Base-by-base conservation (phyloP, 2,113 vertebrate genomes). In the Megaceryle maxima region DNA sequence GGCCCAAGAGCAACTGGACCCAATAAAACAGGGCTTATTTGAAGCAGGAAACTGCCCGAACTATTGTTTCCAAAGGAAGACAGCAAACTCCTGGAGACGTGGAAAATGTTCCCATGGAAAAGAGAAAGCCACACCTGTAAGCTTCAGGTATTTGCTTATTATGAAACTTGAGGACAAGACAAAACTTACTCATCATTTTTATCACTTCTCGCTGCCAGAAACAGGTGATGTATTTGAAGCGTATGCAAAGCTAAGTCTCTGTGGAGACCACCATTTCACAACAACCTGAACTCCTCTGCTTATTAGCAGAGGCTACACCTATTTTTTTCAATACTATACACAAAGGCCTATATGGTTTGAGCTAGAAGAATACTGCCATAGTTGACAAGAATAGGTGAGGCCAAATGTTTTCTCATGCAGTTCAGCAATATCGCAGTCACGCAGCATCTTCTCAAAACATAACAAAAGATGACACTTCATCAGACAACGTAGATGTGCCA, bases 81-180 rank as follows among this genome's bases (percentile, higher is more conserved):
- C 6, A 1, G 24, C 33, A 76, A 91, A 60, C 44, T 76, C 31
- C 28, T 43, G 41, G 48, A 86, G 53, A 93, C 60, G 39, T 26
- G 44, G 24, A 26, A 94, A 81, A 70, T 16, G 29, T 35, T 86
- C 55, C 51, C 60, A 48, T 25, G n/a, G 66, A 92, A 85, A 94
- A 93, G 16, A 64, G 35, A 78, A 94, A 83, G 77, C 63, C 88
- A 81, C 64, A 75, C 51, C 89, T 94, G 24, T n/a, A 81, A 92
- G 43, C 16, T 81, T 68, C 79, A 83, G 63, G 16, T 81, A 75
- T 67, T 90, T 93, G 56, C 73, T 75, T 53, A 43, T 51, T 86
- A 90, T 6, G 6, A 79, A 94, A 56, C 29, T 2, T 41, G 48
- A 48, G 26, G 37, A 63, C 33, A 77, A 88, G 57, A 74, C 20